A percentile compares a stretch with the other conserved stretches of the same genome.
These are phyloP conservation scores for Teleogryllus occipitalis DNA, from an alignment of 1,140 invertebrate species.

Conservation along the genomic window DNA sequence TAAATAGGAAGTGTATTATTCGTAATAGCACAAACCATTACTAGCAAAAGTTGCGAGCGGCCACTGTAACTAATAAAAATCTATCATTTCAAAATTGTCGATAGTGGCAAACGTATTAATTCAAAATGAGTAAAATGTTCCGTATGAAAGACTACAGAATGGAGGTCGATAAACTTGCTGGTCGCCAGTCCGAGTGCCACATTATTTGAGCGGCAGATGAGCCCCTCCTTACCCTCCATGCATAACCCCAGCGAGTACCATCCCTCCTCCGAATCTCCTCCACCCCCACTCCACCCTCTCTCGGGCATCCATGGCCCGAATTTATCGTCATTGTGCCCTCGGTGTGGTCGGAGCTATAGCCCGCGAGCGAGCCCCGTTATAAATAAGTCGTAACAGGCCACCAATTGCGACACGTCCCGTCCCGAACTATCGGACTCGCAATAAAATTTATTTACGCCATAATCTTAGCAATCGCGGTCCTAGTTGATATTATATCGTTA, in stretches of 20 bases:
- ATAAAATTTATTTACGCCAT: constrained; percentile 6
- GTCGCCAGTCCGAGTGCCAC: background rate
- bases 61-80: no score
- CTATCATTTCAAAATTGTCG: no score
- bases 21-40: no score
- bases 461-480: background rate
- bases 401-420: background rate
- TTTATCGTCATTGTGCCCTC: background rate
- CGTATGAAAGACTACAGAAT: no score
- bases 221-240: no score
- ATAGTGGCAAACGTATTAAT: no score
- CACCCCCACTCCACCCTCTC: background rate
- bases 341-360: background rate
- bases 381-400: constrained; percentile 1
- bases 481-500: constrained; percentile 1
- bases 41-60: no score
- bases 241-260: background rate
- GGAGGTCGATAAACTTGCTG: background rate
- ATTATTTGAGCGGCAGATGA: no score
- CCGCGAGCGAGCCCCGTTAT: background rate
- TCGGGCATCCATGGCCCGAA: background rate
- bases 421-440: background rate
- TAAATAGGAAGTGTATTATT: no score
- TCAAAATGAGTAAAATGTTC: no score
- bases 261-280: background rate